Percentiles rank a stretch among this genome's conserved stretches.
Evolutionary conservation across 2,113 vertebrate genomes (phyloP).

Genomic region (Psittacus erithacus): DNA sequence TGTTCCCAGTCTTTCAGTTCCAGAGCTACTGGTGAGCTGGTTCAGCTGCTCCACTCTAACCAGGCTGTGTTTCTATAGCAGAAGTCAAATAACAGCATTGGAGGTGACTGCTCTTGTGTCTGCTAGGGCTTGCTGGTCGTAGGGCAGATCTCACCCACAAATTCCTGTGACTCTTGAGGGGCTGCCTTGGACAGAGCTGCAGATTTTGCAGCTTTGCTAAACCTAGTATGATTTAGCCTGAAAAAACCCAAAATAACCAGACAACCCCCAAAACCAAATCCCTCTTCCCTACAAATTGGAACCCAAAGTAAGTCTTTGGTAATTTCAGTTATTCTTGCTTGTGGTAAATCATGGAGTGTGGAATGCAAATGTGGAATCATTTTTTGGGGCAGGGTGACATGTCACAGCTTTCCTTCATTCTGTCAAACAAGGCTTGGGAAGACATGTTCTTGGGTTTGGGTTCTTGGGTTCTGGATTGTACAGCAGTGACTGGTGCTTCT

Average conservation of each 20-base stretch:
- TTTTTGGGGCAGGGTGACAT: background rate
- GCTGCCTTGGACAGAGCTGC: background rate
- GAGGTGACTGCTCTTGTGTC: background rate
- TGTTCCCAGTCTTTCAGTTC: background rate
- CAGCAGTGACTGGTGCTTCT: background rate
- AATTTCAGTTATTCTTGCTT: background rate
- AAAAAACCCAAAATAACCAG: background rate
- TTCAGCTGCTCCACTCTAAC: background rate
- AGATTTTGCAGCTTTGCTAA: background rate
- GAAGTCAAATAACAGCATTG: background rate
- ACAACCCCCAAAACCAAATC: background rate
- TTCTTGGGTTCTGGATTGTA: background rate
- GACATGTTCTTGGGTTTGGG: background rate
- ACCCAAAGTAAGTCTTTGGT: background rate
- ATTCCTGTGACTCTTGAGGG: background rate
- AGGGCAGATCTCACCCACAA: background rate
- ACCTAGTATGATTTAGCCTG: background rate
- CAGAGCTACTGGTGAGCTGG: background rate
- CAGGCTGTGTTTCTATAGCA: background rate
- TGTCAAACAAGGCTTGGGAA: background rate
- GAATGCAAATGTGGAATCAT: background rate
- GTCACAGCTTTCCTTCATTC: background rate
- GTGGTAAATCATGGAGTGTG: background rate
- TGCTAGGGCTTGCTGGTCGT: background rate
- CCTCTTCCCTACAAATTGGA: background rate